These are phyloP conservation scores for Sycophila texana DNA, from an alignment of 2,888 invertebrate genomes.

Conservation along the genomic window DNA sequence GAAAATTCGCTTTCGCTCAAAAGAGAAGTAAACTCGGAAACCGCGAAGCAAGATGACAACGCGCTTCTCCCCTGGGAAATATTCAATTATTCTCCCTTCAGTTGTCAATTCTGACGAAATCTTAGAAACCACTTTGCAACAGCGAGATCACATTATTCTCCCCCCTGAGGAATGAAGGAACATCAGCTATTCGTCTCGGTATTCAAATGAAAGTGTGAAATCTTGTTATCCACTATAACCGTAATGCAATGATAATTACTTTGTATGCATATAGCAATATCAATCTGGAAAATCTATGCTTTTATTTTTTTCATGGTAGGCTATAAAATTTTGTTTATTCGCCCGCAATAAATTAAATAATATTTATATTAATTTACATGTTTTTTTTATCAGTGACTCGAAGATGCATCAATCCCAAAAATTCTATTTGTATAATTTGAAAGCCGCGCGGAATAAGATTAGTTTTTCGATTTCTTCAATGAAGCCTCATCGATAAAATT, in stretches of 20 bases:
- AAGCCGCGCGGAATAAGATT: background rate
- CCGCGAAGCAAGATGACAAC: background rate
- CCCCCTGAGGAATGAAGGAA: slow-evolving; percentile 61
- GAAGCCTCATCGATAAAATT: slow-evolving; percentile 46
- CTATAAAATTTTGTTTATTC: no score
- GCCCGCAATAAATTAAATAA: no score
- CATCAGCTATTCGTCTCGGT: slow-evolving; percentile 60
- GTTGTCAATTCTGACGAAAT: slow-evolving; percentile 63
- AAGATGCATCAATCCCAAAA: no score
- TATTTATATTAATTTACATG: no score
- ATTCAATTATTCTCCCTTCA: slow-evolving; percentile 66
- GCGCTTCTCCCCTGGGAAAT: slow-evolving; percentile 59
- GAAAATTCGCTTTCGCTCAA: no score
- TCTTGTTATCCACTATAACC: slow-evolving; percentile 61
- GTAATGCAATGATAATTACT: background rate
- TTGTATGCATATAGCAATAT: no score
- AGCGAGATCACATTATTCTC: slow-evolving; percentile 62
- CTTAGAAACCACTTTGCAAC: slow-evolving; percentile 62
- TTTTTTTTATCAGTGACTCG: no score
- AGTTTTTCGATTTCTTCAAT: slow-evolving; percentile 2
- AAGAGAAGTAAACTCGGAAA: no score
- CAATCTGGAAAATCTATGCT: no score
- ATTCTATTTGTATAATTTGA: background rate
- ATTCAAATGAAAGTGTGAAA: slow-evolving; percentile 65
- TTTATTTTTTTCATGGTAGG: no score